Base-by-base conservation (phyloP, 2,113 vertebrate genomes). In the Eclectus roratus region DNA sequence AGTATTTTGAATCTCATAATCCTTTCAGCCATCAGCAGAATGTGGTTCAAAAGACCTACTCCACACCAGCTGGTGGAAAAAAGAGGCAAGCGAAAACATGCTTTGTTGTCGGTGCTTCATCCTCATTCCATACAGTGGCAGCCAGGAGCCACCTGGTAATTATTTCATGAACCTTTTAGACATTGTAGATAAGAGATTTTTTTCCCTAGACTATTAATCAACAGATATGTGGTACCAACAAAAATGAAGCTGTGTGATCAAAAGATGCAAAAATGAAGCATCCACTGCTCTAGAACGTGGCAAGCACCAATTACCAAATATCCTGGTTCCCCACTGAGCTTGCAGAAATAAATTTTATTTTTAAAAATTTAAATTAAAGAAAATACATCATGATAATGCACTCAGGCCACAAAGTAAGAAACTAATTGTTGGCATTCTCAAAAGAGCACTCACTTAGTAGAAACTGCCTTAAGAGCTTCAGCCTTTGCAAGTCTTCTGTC, bases 41-140 rank as follows among this genome's bases (percentile, higher is more conserved):
- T 35, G 44, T 9, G 3, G 55, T 65, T 89, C 58, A 76, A 89
- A 89, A 82, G 19, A 37, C 9, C 24, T 68, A 47, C 11, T 7
- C 27, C 35, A 21, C 10, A 37, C 4, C 39, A 71, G 27, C 23
- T 71, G 80, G 74, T 33, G 70, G 69, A 74, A 72, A 74, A 82
- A n/a, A 33, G 65, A 91, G 61, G 33, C 24, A 91, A 76, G 4
- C 44, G 47, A 86, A 87, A 79, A 25, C 21, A 58, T 4, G 28
- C 24, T 81, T 72, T n/a, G 3, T 7, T 7, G 2, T 25, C 0
- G 0, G 0, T 46, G 56, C 28, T 78, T 85, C 47, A 31, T 43
- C 27, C 61, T 72, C 43, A 70, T 73, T 29, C 37, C 23, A 21
- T 46, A 8, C 1, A 39, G 41, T 49, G n/a, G 49, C 37, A 91